These are phyloP conservation scores for Drosophila erecta DNA, from an alignment of 1,140 invertebrate species.

Conservation along the genomic window DNA sequence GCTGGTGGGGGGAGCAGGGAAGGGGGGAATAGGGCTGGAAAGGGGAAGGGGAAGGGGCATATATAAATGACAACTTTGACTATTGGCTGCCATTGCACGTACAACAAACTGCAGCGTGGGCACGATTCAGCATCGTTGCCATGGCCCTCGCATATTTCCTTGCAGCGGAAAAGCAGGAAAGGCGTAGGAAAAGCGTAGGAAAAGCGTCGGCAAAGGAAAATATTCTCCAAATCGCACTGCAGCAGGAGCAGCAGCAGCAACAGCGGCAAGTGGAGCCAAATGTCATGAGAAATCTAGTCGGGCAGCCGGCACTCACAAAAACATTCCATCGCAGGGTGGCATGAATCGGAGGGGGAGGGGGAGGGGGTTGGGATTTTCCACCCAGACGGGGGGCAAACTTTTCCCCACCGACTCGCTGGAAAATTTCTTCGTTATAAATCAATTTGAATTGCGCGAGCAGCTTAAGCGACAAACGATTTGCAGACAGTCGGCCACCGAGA, in stretches of 20 bases:
- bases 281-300: conserved; percentile 61
- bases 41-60: conserved; percentile 28
- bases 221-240: conserved; percentile 59
- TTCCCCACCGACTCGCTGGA: conserved; percentile 46
- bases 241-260: conserved; percentile 3
- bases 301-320: conserved; percentile 33
- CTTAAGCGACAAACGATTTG: conserved; percentile 61
- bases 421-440: conserved; percentile 63
- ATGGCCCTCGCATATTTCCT: conserved; percentile 51
- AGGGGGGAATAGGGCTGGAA: neutral
- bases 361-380: neutral
- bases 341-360: neutral
- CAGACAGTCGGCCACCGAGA: conserved; percentile 14
- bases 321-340: conserved; percentile 19
- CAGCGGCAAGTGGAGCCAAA: conserved; percentile 51
- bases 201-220: conserved; percentile 43
- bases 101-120: conserved; percentile 72
- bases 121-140: conserved; percentile 56
- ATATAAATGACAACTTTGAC: conserved; percentile 75
- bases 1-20: no score
- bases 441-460: conserved; percentile 66
- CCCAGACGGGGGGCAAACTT: conserved; percentile 14
- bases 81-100: conserved; percentile 70
- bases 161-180: conserved; percentile 32
- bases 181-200: conserved; percentile 12